phyloP scores from a whole-genome alignment of 2,888 invertebrate species.

The Trichopoda pennipes region DNA sequence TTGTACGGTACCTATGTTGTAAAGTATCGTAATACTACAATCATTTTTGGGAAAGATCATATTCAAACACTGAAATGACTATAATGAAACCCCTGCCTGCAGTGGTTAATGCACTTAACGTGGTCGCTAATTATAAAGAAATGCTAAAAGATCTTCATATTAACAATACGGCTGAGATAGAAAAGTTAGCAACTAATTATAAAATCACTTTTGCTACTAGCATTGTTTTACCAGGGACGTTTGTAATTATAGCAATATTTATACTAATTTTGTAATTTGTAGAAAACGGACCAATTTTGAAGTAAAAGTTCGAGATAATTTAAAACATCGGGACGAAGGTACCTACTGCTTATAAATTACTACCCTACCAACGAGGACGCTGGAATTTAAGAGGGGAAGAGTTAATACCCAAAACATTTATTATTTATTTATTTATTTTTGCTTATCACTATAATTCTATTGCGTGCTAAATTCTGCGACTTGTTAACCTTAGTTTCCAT shows the following conservation, averaged over 20 bases:
- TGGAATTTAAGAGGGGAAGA: slow-evolving; percentile 24
- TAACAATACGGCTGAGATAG: background rate
- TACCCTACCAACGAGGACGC: slow-evolving; percentile 16
- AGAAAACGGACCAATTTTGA: too few relatives aligned
- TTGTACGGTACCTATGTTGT: slow-evolving; percentile 4
- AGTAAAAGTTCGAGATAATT: too few relatives aligned
- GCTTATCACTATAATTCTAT: too few relatives aligned
- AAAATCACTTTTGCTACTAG: too few relatives aligned
- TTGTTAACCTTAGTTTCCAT: too few relatives aligned
- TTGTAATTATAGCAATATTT: background rate
- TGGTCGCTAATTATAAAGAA: background rate
- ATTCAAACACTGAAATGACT: background rate
- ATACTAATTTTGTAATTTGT: background rate
- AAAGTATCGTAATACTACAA: slow-evolving; percentile 1
- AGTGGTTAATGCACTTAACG: background rate
- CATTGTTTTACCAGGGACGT: background rate
- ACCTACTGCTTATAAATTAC: background rate
- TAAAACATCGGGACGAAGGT: too few relatives aligned
- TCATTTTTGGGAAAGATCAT: background rate
- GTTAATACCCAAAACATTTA: slow-evolving; percentile 5
- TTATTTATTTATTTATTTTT: background rate
- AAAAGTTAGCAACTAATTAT: background rate
- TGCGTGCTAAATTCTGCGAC: too few relatives aligned
- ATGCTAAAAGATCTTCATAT: slow-evolving; percentile 23
- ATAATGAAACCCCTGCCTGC: slow-evolving; percentile 4